These are phyloP conservation scores for Tachuris rubrigastra DNA, from an alignment of 2,113 vertebrate genomes.

Conservation along the genomic window DNA sequence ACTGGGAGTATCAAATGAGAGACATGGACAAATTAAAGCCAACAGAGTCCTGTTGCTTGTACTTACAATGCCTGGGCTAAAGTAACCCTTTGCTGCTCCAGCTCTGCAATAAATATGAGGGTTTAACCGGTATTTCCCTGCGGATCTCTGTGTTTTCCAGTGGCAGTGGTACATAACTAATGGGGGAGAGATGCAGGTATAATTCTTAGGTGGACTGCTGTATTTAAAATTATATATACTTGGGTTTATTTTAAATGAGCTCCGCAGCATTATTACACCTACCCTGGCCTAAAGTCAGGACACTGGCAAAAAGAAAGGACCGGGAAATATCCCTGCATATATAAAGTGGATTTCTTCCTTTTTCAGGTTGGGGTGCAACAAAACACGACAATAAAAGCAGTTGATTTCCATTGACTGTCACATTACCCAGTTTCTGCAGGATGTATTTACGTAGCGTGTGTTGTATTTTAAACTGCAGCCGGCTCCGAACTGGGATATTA, in stretches of 20 bases:
- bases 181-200: not conserved
- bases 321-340: not conserved
- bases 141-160: not conserved
- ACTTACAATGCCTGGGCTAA: constrained; percentile 57
- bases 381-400: constrained; percentile 42
- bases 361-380: constrained; percentile 8
- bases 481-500: constrained; percentile 79
- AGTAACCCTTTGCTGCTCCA: constrained; percentile 78
- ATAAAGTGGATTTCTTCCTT: constrained; percentile 5
- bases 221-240: not conserved
- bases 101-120: constrained; percentile 6
- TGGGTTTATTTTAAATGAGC: not conserved
- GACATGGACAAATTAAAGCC: constrained; percentile 89
- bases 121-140: constrained; percentile 11
- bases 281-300: not conserved
- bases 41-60: constrained; percentile 78
- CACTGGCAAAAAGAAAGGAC: not conserved
- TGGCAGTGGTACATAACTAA: not conserved
- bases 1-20: constrained; percentile 85
- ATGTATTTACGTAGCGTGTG: constrained; percentile 49
- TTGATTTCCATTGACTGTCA: constrained; percentile 68
- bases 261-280: not conserved
- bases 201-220: not conserved
- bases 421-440: constrained; percentile 65
- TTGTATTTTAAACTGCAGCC: constrained; percentile 71